Conservation (phyloP, 2,888 invertebrate genomes). For the Catonia carolina region DNA sequence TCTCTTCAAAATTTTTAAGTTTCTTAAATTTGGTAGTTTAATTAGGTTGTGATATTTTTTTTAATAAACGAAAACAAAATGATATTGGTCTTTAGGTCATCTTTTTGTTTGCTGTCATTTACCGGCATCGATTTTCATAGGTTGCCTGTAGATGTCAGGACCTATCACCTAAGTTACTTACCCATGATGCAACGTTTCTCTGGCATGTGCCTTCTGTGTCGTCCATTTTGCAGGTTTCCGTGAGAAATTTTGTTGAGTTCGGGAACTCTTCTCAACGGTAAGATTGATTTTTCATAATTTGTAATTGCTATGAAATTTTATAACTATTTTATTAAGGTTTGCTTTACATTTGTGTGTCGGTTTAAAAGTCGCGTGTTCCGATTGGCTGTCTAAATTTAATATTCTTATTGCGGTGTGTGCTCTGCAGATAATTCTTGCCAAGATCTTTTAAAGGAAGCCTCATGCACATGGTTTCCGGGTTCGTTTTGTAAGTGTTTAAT, state of each 20-base stretch:
- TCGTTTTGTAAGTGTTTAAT: slow-evolving; percentile 39
- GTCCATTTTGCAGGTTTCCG: slow-evolving; percentile 62
- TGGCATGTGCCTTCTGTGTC: slow-evolving; percentile 61
- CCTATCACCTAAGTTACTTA: slow-evolving; percentile 26
- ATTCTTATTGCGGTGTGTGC: slow-evolving; percentile 15
- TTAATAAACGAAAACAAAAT: no score
- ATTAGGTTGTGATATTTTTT: no score
- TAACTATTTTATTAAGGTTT: not conserved
- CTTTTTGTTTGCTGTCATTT: not conserved
- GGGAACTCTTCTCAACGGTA: slow-evolving; percentile 54
- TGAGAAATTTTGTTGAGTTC: slow-evolving; percentile 57
- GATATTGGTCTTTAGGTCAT: no score
- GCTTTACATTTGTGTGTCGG: not conserved
- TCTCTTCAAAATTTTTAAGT: no score
- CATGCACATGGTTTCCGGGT: slow-evolving; percentile 49
- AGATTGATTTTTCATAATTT: slow-evolving; percentile 38
- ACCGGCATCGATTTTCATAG: slow-evolving; percentile 19
- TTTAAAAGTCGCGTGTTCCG: not conserved
- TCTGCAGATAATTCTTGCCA: slow-evolving; percentile 11
- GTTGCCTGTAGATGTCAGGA: slow-evolving; percentile 40
- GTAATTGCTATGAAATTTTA: not conserved
- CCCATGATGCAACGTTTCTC: slow-evolving; percentile 51
- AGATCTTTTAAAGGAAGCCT: slow-evolving; percentile 27
- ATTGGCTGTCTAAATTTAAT: not conserved
- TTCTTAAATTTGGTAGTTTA: no score